Base-by-base conservation (phyloP, 2,113 vertebrate genomes). In the Neofelis nebulosa region DNA sequence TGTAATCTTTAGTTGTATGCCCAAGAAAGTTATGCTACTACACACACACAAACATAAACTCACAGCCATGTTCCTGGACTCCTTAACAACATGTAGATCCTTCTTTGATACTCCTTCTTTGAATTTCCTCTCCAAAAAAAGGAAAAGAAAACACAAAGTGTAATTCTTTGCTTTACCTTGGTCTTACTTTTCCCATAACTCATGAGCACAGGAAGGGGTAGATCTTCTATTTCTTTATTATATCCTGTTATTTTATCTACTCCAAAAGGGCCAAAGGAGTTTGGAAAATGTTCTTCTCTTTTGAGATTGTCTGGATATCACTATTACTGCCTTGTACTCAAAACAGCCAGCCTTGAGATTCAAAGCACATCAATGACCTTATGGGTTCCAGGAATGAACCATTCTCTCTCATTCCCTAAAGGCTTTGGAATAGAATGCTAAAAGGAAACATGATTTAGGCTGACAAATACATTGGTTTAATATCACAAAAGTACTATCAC, bases 401-500 rank as follows among this genome's bases (percentile, higher is more conserved):
- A 68, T 21, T 88, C 38, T 71, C 41, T 76, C 63, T 89, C 57
- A 33, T 61, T 91, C 63, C 48, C 69, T 91, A 95, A 55, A 87
- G 65, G 71, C 41, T 88, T 96, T 33, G 57, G 93, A 94, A 76
- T 89, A 41, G 55, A 89, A 96, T 80, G 41, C 41, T 91, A 63
- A 97, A 88, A 91, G 50, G 68, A 91, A 79, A 84, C 18, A 52
- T 38, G 48, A 79, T 88, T 94, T 65, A 92, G 41, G 16, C 36
- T 95, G 84, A 83, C 85, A 96, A 85, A 86, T 78, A 87, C 31
- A 85, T 82, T 81, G 80, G 18, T 89, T 95, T 89, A 84, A n/a
- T 81, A 94, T 80, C 76, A 89, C 45, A 71, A 81, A 88, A 91
- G 57, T 63, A 78, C 31, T 80, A 65, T 81, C 38, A 38, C 48